Conservation (phyloP, 2,888 invertebrate species). For the Archaeoteleia sp. region DNA sequence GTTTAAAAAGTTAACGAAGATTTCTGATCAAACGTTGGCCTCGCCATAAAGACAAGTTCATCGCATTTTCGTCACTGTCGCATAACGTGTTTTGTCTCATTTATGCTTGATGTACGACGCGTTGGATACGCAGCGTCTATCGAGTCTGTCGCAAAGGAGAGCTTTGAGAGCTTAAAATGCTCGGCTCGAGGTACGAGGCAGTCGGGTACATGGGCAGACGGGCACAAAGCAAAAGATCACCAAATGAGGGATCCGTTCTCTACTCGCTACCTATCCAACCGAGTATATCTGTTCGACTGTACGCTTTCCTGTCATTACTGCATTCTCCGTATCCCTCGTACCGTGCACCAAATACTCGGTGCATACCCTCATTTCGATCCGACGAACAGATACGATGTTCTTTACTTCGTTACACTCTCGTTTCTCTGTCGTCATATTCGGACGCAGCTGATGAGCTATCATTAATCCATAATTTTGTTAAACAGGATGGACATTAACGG, state of each 20-base stretch:
- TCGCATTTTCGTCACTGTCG: slow-evolving; percentile 34
- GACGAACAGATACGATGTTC: slow-evolving; percentile 59
- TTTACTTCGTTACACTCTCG: slow-evolving; percentile 54
- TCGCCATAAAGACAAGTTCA: slow-evolving; percentile 30
- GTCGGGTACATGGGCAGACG: slow-evolving; percentile 56
- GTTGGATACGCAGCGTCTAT: slow-evolving; percentile 55
- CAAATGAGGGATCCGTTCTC: slow-evolving; percentile 62
- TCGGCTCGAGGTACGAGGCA: slow-evolving; percentile 53
- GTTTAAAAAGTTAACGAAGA: slow-evolving; percentile 14
- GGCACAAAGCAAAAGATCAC: slow-evolving; percentile 66
- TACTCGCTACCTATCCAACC: slow-evolving; percentile 59
- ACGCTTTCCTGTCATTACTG: slow-evolving; percentile 68
- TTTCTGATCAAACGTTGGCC: slow-evolving; percentile 44
- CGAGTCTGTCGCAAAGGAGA: slow-evolving; percentile 59
- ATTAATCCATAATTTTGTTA: slow-evolving; percentile 51
- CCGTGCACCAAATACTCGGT: slow-evolving; percentile 62
- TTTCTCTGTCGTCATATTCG: slow-evolving; percentile 36
- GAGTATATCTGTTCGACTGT: slow-evolving; percentile 62
- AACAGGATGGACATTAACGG: slow-evolving; percentile 42
- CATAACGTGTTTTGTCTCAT: slow-evolving; percentile 49
- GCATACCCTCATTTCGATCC: slow-evolving; percentile 59
- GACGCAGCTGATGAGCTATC: slow-evolving; percentile 46
- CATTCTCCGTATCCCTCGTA: slow-evolving; percentile 65
- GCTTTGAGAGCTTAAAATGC: slow-evolving; percentile 67
- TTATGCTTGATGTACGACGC: slow-evolving; percentile 47